Base-by-base conservation (phyloP, 92 coral and sea anemone genomes). In the Desmophyllum pertusum region DNA sequence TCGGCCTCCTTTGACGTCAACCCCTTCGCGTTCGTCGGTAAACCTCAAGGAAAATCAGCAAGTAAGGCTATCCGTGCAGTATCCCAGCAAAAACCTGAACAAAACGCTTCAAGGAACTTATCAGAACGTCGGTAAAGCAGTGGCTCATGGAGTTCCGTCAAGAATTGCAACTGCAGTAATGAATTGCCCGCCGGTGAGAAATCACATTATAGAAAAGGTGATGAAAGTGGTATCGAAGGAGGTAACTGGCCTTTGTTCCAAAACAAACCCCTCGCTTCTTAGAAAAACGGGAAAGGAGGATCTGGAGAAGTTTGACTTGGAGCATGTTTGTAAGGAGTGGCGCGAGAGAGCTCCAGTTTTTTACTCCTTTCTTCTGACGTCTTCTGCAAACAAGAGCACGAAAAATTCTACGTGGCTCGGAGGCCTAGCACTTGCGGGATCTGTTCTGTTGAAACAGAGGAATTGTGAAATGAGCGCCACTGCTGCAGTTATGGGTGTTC, bases 281-380 rank as follows among this genome's bases (percentile, higher is more conserved):
- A 75, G 90, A 45, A 87, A 90, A 76, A 25, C 84, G 4, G 71
- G n/a, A 48, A 89, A 90, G 66, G 92, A 81, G 19, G 80, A 91
- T 31, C 76, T 91, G 14, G 69, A 57, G 46, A 86, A 88, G 51
- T 91, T 77, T 65, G 89, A 91, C 31, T 45, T 90, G 35, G 52
- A 87, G 52, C 66, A 23, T 15, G 78, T 90, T 14, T 93, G 92
- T 29, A 77, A 86, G 3, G 97, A 93, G 79, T 93, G 94, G 94
- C 46, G 57, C 36, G 62, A 85, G 57, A 79, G 95, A 73, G 93
- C 95, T 3, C 98, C 98, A 23, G 19, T 94, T 46, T 94, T 91
- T 61, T 89, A 89, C 61, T 80, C 89, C 5, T 85, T 90, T 72
- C 83, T 93, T 29, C 52, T 88, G 68, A 83, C 92, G n/a, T 70